Base-by-base conservation (phyloP, 1,140 invertebrate genomes). In the Eciton burchellii region DNA sequence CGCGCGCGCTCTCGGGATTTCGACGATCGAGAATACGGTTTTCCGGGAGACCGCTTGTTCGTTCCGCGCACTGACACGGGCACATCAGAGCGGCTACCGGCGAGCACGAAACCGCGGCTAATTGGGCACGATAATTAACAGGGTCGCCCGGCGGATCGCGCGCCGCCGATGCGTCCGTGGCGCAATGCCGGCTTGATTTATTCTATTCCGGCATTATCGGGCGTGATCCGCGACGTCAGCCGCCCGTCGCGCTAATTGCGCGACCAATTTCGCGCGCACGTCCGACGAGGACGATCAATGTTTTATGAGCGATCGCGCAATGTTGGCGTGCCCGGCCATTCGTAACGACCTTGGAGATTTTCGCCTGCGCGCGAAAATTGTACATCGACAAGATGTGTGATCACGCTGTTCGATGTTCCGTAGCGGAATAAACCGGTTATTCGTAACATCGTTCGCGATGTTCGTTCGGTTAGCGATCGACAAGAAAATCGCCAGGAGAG, bases 51-150 rank as follows among this genome's bases (percentile, higher is more conserved):
- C 82, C 56, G 72, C 68, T 43, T 82, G 74, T 70, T 56, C 83
- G 56, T 29, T 65, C 63, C 74, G 29, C 84, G 26, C 68, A 57
- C 83, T 74, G 54, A 70, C n/a, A n/a, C 54, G 68, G 76, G 81
- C 56, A 73, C 83, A 76, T 41, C 83, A 66, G 74, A 72, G 35
- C 54, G 56, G n/a, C 11, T 21, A 35, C 35, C 2, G 6, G 35
- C 35, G 35, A 35, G 57, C 81, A 24, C 83, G 54, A 86, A 86
- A 79, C 81, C 83, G 66, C 68, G 88, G 88, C 86, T 91, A 92
- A 92, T 92, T 91, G 91, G 88, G 81, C 86, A 88, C 89, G 88
- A 91, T 91, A 91, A 92, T 91, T 92, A 91, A 91, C 90, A 90
- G 82, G 89, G 84, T 77, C 68, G 84, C 84, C 35, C 81, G 83